These are phyloP conservation scores for Bergia sp. DNA, from an alignment of 92 coral and sea anemone genomes.

Conservation along the genomic window DNA sequence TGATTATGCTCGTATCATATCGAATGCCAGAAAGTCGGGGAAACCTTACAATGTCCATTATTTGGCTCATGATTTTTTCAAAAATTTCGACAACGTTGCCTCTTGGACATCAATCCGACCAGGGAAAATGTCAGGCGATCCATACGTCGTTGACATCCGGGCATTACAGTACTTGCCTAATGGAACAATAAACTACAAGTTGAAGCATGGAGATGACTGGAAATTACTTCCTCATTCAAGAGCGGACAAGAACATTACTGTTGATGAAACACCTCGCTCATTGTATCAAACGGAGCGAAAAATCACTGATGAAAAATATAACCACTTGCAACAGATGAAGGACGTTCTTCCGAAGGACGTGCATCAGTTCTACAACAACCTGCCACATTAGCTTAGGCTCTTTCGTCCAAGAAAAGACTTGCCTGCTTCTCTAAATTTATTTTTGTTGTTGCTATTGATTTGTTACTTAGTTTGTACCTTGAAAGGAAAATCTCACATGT, in stretches of 20 bases:
- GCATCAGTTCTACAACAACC: too few relatives aligned
- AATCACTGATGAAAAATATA: neutral
- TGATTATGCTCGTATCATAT: neutral
- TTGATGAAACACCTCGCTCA: neutral
- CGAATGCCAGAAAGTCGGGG: neutral
- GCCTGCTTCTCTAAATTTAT: too few relatives aligned
- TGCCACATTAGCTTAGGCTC: too few relatives aligned
- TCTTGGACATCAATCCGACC: conserved; percentile 2
- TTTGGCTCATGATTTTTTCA: neutral
- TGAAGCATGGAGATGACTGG: conserved; percentile 19
- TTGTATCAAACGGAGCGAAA: neutral
- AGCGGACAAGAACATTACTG: neutral
- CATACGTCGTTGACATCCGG: conserved; percentile 15
- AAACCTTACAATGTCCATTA: neutral
- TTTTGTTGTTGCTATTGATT: too few relatives aligned
- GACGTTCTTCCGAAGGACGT: too few relatives aligned
- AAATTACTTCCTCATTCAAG: neutral
- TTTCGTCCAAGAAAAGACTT: too few relatives aligned
- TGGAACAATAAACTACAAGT: conserved; percentile 2
- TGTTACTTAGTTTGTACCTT: too few relatives aligned
- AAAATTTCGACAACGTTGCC: neutral
- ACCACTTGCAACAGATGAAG: neutral
- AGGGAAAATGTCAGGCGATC: conserved; percentile 33
- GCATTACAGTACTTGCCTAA: neutral
- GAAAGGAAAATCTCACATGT: too few relatives aligned